These are phyloP conservation scores for Dimorphilus gyrociliatus DNA, from an alignment of 2,888 invertebrate species.

Conservation along the genomic window DNA sequence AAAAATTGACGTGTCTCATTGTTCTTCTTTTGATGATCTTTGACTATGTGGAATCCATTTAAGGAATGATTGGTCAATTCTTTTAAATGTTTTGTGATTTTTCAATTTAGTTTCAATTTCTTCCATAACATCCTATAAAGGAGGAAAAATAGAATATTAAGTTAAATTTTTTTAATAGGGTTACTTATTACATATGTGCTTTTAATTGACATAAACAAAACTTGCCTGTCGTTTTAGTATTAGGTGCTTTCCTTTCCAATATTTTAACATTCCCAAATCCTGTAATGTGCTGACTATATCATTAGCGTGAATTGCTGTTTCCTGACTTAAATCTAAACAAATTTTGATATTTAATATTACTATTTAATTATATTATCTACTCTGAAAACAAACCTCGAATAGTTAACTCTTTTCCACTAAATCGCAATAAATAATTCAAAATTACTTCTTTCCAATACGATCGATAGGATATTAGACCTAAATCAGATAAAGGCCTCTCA, in stretches of 20 bases:
- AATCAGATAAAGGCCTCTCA: constrained; percentile 90
- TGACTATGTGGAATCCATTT: constrained; percentile 82
- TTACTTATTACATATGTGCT: background rate
- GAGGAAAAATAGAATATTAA: constrained; percentile 4
- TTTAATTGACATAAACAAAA: background rate
- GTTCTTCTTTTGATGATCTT: no score
- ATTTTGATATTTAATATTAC: no score
- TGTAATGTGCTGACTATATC: constrained; percentile 95
- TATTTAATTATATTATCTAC: no score
- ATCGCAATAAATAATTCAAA: constrained; percentile 71
- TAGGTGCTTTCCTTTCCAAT: constrained; percentile 96
- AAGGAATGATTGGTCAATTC: constrained; percentile 69
- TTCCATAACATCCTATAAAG: constrained; percentile 66
- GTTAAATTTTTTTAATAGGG: background rate
- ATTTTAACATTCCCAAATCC: constrained; percentile 90
- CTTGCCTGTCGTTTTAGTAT: constrained; percentile 74
- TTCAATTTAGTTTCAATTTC: constrained; percentile 62
- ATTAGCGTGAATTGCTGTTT: constrained; percentile 87
- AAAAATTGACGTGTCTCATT: no score
- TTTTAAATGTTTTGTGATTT: constrained; percentile 54
- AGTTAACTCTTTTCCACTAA: constrained; percentile 69
- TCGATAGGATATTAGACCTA: constrained; percentile 88
- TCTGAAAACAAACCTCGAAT: no score
- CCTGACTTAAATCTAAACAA: constrained; percentile 53
- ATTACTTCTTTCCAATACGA: constrained; percentile 98